phyloP scores from a whole-genome alignment of 2,888 invertebrate species.

The Zaprionus lineosus region DNA sequence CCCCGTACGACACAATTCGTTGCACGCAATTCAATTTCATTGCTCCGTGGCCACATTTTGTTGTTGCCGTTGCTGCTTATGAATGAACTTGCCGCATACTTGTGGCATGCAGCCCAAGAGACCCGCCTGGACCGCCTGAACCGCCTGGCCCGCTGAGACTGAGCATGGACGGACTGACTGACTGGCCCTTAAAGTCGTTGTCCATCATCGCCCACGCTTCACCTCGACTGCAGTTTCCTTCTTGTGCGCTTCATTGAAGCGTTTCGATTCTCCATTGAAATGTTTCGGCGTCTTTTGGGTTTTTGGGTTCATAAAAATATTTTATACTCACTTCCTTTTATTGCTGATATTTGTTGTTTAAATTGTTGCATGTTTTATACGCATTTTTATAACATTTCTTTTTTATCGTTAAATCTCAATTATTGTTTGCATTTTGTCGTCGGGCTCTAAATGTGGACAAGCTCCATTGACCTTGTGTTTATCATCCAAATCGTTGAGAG shows the following conservation, averaged over 20 bases:
- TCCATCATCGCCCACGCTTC: constrained; percentile 65
- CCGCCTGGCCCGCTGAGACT: no score
- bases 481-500: constrained; percentile 17
- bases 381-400: constrained; percentile 25
- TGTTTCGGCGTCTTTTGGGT: constrained; percentile 59
- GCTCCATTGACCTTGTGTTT: constrained; percentile 5
- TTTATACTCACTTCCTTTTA: constrained; percentile 19
- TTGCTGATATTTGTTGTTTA: no score
- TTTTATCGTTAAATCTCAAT: constrained; percentile 19
- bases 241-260: constrained; percentile 67
- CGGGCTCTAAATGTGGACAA: not conserved
- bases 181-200: no score
- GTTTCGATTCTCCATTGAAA: constrained; percentile 72
- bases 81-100: constrained; percentile 57
- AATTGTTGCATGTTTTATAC: constrained; percentile 50
- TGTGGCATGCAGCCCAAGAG: no score
- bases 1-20: constrained; percentile 39
- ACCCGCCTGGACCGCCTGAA: no score
- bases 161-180: no score
- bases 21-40: constrained; percentile 67
- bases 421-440: constrained; percentile 3
- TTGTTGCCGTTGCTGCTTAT: constrained; percentile 46
- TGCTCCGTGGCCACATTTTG: constrained; percentile 57
- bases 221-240: constrained; percentile 32
- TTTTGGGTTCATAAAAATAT: no score